Conservation (phyloP, 92 coral and sea anemone species). For the Parazoanthus swiftii region DNA sequence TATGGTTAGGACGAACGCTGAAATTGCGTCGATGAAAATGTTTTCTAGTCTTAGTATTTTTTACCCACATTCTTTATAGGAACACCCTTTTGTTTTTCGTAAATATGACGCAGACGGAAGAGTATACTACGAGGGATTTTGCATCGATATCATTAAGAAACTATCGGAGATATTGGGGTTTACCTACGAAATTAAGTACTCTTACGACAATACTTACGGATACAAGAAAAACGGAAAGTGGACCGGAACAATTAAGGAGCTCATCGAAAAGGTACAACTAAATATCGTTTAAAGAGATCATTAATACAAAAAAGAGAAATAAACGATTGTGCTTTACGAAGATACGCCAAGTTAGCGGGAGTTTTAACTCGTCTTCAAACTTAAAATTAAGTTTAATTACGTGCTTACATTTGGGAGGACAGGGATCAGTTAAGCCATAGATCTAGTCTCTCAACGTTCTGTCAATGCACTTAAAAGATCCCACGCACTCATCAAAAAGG, state of each 20-base stretch:
- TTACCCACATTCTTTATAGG: neutral
- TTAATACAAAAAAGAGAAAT: neutral
- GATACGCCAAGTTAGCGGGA: no score
- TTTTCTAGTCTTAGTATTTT: neutral
- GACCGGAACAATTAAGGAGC: conserved; percentile 45
- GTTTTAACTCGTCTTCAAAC: no score
- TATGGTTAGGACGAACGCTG: no score
- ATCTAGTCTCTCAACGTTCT: no score
- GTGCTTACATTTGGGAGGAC: no score
- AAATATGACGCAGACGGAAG: conserved; percentile 25
- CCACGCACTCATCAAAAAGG: no score
- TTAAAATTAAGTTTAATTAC: no score
- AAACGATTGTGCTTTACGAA: no score
- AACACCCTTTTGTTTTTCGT: conserved; percentile 41
- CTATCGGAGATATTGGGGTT: conserved; percentile 38
- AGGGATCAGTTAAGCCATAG: no score
- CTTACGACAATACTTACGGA: conserved; percentile 40
- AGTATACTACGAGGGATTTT: conserved; percentile 42
- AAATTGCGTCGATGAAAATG: neutral
- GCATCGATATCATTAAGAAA: conserved; percentile 41
- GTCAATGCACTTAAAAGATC: no score
- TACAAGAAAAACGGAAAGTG: conserved; percentile 37
- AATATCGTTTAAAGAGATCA: neutral
- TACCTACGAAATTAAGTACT: conserved; percentile 31
- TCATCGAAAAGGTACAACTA: neutral